These are phyloP conservation scores for Acholoe squamosa DNA, from an alignment of 2,888 invertebrate species.

Conservation along the genomic window DNA sequence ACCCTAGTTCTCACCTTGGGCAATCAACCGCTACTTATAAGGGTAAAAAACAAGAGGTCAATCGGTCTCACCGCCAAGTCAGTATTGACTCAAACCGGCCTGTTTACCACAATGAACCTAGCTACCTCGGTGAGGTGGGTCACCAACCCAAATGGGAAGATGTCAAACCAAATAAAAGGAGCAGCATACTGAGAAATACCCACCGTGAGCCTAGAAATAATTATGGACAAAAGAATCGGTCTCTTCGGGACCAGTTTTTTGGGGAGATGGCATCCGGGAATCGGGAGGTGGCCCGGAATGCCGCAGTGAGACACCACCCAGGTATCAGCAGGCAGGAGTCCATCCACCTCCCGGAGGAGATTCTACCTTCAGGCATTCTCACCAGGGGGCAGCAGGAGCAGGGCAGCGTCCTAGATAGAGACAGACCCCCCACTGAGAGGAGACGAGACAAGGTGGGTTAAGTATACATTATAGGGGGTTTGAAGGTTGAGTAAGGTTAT, in stretches of 20 bases:
- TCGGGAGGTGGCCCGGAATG: not conserved
- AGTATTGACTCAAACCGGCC: not conserved
- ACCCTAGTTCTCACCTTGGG: not conserved
- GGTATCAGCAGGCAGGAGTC: not conserved
- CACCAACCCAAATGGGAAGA: not conserved
- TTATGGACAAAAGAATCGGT: not conserved
- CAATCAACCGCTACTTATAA: not conserved
- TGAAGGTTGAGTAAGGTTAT: too few species aligned
- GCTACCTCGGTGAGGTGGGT: not conserved
- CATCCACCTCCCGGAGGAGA: conserved; percentile 24
- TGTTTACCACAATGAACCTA: not conserved
- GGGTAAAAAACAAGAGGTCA: not conserved
- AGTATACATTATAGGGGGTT: too few species aligned
- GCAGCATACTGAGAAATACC: not conserved
- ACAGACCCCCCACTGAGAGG: too few species aligned
- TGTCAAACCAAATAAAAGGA: too few species aligned
- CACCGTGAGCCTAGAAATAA: not conserved
- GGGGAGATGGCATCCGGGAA: not conserved
- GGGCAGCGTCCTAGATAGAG: too few species aligned
- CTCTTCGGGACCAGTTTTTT: conserved; percentile 3
- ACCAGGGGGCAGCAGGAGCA: not conserved
- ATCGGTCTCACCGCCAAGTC: not conserved
- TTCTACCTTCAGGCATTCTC: not conserved
- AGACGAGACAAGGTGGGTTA: too few species aligned
- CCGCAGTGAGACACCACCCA: not conserved